Conservation (phyloP, 2,797 vertebrate species). For the Halcyon smyrnensis region DNA sequence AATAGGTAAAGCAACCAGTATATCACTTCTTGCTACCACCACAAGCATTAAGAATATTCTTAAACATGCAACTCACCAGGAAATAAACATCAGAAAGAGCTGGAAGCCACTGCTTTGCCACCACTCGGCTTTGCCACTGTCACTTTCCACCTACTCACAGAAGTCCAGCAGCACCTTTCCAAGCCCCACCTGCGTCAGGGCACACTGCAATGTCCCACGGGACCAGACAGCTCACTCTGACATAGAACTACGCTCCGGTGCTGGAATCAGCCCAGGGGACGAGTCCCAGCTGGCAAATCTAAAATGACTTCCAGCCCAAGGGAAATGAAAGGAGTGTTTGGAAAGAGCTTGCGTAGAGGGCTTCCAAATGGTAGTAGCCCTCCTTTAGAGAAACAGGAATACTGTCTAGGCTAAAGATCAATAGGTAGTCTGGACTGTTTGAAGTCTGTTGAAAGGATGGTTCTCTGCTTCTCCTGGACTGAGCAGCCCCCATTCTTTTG, state of each 20-base stretch:
- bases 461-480: background rate
- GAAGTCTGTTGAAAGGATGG: background rate
- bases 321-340: slow-evolving; percentile 6
- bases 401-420: background rate
- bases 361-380: background rate
- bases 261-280: slow-evolving; percentile 42
- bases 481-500: background rate
- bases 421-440: background rate
- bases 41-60: background rate
- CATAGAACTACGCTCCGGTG: slow-evolving; percentile 4
- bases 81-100: slow-evolving; percentile 44
- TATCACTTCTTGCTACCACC: background rate
- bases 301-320: slow-evolving; percentile 11
- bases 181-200: background rate
- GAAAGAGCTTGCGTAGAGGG: background rate
- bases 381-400: background rate
- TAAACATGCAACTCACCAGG: slow-evolving; percentile 32
- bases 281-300: slow-evolving; percentile 54
- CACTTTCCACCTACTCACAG: background rate
- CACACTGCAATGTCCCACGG: background rate
- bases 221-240: slow-evolving; percentile 34
- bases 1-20: background rate
- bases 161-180: background rate
- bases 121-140: background rate
- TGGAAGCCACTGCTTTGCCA: background rate